These are phyloP conservation scores for Enteromius viviparus DNA, from an alignment of 2,797 vertebrate species.

Conservation along the genomic window DNA sequence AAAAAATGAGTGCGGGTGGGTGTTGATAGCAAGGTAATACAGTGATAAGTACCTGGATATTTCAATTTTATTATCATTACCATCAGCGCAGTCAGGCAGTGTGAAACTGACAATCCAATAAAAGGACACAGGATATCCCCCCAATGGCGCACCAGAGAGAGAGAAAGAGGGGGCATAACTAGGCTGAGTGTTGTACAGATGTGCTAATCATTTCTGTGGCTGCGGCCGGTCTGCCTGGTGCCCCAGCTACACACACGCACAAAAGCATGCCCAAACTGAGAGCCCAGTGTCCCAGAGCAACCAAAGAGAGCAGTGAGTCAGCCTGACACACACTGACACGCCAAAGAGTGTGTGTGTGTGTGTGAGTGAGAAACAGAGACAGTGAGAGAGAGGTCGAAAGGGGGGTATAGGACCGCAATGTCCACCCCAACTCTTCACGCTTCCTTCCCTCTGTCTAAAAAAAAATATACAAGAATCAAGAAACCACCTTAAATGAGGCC, in stretches of 20 bases:
- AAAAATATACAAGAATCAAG: neutral
- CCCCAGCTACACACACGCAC: conserved; percentile 42
- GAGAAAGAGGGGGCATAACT: conserved; percentile 46
- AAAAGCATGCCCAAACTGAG: conserved; percentile 49
- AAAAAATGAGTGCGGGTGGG: conserved; percentile 73
- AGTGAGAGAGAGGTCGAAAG: neutral
- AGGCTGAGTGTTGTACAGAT: conserved; percentile 61
- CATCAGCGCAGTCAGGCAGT: conserved; percentile 72
- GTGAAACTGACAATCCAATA: conserved; percentile 80
- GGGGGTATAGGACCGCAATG: conserved; percentile 54
- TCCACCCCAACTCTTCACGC: conserved; percentile 28
- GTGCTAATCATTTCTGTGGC: conserved; percentile 61
- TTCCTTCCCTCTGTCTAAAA: neutral
- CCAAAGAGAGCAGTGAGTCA: conserved; percentile 52
- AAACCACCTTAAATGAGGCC: conserved; percentile 7
- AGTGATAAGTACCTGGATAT: conserved; percentile 81
- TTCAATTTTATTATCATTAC: conserved; percentile 83
- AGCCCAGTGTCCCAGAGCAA: conserved; percentile 53
- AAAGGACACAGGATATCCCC: conserved; percentile 74
- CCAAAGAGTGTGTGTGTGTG: conserved; percentile 19
- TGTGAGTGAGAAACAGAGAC: neutral
- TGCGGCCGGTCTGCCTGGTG: conserved; percentile 57
- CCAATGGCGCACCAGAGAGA: conserved; percentile 56
- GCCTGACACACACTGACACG: conserved; percentile 59
- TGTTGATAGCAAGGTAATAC: conserved; percentile 80